Conservation (phyloP, 2,113 vertebrate species). For the Chaetorhynchus papuensis region DNA sequence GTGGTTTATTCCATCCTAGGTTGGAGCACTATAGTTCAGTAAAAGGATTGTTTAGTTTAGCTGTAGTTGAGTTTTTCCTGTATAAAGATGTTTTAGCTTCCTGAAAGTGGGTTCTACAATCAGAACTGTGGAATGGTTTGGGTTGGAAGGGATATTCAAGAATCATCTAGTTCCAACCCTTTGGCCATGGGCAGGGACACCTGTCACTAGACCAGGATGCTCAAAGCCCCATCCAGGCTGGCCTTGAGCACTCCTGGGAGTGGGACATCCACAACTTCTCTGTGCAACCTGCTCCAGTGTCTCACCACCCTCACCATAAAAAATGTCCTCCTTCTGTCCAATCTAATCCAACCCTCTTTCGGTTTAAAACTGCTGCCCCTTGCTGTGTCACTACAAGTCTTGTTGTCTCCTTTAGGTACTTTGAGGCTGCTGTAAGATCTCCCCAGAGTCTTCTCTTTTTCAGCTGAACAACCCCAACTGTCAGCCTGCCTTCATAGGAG, state of each 20-base stretch:
- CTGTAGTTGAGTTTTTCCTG: background rate
- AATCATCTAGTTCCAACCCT: background rate
- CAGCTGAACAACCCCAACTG: background rate
- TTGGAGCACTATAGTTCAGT: background rate
- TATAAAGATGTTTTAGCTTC: background rate
- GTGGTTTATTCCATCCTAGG: background rate
- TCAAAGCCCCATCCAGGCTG: background rate
- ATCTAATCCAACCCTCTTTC: background rate
- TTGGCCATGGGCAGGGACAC: no score
- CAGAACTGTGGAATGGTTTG: background rate
- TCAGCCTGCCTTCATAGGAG: background rate
- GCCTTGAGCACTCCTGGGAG: no score
- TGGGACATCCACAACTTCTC: background rate
- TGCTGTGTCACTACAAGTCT: background rate
- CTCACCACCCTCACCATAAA: background rate
- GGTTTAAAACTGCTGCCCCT: background rate
- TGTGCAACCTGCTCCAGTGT: background rate
- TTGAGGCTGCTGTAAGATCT: fast-evolving
- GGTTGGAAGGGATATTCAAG: background rate
- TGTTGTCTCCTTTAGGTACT: background rate
- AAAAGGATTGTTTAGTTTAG: background rate
- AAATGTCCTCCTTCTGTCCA: background rate
- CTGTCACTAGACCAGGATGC: background rate
- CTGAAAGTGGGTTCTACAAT: background rate
- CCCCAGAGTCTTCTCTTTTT: background rate